Evolutionary conservation across 37 sponge, comb jelly and placozoan genomes (phyloP).

Genomic region (Bolinopsis microptera): DNA sequence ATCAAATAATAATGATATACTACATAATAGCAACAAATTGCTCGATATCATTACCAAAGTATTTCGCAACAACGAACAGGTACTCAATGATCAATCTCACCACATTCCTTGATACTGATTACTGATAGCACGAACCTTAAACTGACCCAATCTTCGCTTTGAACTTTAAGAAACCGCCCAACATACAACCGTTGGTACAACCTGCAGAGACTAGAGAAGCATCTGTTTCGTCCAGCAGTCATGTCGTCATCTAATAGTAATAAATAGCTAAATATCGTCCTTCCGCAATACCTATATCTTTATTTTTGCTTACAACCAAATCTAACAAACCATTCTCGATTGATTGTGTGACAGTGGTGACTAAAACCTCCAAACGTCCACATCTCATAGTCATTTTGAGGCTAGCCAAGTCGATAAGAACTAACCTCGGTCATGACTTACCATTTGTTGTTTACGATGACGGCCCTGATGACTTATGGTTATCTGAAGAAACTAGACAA

Average conservation of each 20-base stretch:
- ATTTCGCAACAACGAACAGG: too few species aligned
- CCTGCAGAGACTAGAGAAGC: neutral
- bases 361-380: neutral
- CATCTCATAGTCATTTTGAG: neutral
- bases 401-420: neutral
- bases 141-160: neutral
- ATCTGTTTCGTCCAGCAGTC: neutral
- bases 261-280: neutral
- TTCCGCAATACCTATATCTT: neutral
- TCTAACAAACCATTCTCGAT: too few species aligned
- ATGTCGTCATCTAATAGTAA: neutral
- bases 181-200: neutral
- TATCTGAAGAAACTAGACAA: neutral
- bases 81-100: too few species aligned
- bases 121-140: too few species aligned
- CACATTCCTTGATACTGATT: too few species aligned
- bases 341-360: neutral
- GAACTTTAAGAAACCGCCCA: neutral
- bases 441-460: neutral
- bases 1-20: too few species aligned
- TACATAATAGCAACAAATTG: too few species aligned
- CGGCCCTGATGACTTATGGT: neutral
- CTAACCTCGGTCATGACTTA: neutral
- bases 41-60: too few species aligned
- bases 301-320: neutral